Conservation (phyloP, 2,113 vertebrate species). For the Sciurus niger region DNA sequence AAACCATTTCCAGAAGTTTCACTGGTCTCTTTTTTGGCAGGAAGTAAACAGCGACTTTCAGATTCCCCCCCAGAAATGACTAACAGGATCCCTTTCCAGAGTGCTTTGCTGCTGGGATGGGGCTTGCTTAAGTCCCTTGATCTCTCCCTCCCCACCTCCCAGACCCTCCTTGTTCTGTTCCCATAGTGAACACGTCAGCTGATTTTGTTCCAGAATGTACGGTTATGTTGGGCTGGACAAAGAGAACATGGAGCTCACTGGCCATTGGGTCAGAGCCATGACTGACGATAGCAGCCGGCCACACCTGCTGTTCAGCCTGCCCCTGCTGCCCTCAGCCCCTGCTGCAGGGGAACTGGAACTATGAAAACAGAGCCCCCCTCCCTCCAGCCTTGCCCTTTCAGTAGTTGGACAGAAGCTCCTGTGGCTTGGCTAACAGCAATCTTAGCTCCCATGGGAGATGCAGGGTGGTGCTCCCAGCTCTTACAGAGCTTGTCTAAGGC, state of each 20-base stretch:
- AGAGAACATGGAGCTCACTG: neutral
- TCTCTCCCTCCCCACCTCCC: neutral
- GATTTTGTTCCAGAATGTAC: neutral
- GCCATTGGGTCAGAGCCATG: neutral
- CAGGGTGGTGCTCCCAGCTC: neutral
- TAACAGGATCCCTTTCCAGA: neutral
- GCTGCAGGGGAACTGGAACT: neutral
- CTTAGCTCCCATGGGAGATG: neutral
- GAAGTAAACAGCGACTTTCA: neutral
- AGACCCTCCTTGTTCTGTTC: neutral
- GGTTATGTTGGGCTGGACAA: neutral
- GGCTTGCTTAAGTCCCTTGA: neutral
- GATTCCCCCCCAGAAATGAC: neutral
- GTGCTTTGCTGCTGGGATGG: neutral
- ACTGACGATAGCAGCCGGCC: neutral
- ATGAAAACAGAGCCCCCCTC: neutral
- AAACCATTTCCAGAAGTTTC: slow-evolving; percentile 48
- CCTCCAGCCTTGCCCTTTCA: neutral
- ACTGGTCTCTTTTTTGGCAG: neutral
- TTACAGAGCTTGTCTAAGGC: neutral
- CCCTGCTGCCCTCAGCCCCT: neutral
- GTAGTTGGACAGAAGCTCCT: neutral
- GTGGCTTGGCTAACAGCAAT: neutral
- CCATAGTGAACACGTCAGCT: neutral
- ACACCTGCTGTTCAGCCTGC: fast-evolving